Evolutionary conservation across 1,140 invertebrate genomes (phyloP).

Genomic region (Leptinotarsa defecta): DNA sequence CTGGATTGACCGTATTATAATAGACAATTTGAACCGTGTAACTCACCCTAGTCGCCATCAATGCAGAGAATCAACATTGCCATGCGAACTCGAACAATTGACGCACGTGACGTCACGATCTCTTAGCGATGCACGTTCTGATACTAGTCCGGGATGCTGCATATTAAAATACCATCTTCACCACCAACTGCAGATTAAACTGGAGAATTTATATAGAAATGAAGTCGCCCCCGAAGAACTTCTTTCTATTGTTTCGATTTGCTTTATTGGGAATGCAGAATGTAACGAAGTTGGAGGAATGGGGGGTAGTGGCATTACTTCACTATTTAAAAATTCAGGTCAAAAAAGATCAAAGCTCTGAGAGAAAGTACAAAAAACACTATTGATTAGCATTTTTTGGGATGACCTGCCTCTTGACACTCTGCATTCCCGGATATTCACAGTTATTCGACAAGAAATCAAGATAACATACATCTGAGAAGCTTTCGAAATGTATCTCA

Average conservation of each 20-base stretch:
- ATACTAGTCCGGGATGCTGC: constrained; percentile 26
- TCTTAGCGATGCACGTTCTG: constrained; percentile 23
- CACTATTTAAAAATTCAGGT: too few species aligned
- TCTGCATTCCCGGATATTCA: too few species aligned
- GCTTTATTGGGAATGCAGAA: background rate
- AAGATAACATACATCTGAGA: too few species aligned
- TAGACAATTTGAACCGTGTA: background rate
- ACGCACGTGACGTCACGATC: constrained; percentile 35
- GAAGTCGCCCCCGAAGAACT: background rate
- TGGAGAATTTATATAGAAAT: constrained; percentile 20
- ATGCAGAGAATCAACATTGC: background rate
- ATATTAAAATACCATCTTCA: constrained; percentile 23
- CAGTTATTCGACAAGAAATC: too few species aligned
- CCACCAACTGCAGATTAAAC: background rate
- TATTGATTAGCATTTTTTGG: too few species aligned
- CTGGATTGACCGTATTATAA: too few species aligned
- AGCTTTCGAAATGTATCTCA: too few species aligned
- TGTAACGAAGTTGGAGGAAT: too few species aligned
- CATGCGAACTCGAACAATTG: constrained; percentile 18
- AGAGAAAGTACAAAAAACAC: too few species aligned
- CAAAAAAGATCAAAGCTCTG: too few species aligned
- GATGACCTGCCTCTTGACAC: too few species aligned
- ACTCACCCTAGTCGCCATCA: background rate
- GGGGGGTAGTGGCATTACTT: too few species aligned
- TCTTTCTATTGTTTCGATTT: background rate